Evolutionary conservation across 1,140 invertebrate species (phyloP).

Genomic region (Delia radicum): DNA sequence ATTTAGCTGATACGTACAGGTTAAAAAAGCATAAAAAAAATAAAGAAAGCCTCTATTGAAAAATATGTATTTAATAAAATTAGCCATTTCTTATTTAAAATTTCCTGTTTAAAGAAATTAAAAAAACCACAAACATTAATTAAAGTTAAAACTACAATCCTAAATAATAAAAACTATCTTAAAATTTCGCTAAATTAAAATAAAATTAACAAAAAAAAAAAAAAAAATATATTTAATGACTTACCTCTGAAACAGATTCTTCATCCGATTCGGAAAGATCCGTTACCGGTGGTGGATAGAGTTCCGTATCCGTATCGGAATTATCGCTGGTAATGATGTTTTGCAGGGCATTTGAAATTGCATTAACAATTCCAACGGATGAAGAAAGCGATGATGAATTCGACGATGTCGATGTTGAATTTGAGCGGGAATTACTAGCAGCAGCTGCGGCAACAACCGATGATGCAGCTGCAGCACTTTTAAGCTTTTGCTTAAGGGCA

Average conservation of each 20-base stretch:
- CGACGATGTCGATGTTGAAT: slow-evolving; percentile 41
- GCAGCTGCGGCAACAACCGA: slow-evolving; percentile 25
- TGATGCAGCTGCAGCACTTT: slow-evolving; percentile 34
- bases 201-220: not conserved
- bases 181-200: too few relatives aligned
- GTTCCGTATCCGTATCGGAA: slow-evolving; percentile 62
- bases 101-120: too few relatives aligned
- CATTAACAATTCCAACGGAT: slow-evolving; percentile 44
- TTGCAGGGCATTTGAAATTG: slow-evolving; percentile 44
- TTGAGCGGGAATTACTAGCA: slow-evolving; percentile 38
- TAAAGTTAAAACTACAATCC: too few relatives aligned
- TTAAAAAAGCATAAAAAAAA: too few relatives aligned
- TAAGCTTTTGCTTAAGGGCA: slow-evolving; percentile 47
- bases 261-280: slow-evolving; percentile 90
- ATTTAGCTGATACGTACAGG: too few relatives aligned
- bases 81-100: too few relatives aligned
- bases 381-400: slow-evolving; percentile 48
- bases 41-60: too few relatives aligned
- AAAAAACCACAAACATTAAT: too few relatives aligned
- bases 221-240: slow-evolving; percentile 26
- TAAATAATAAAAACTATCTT: not conserved
- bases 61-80: too few relatives aligned
- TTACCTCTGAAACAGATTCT: slow-evolving; percentile 89
- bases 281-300: slow-evolving; percentile 72
- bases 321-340: slow-evolving; percentile 46